Percentiles rank a stretch among this genome's conserved stretches.
Evolutionary conservation across 1,140 invertebrate species (phyloP).

Genomic region (Chrysopa pallens): DNA sequence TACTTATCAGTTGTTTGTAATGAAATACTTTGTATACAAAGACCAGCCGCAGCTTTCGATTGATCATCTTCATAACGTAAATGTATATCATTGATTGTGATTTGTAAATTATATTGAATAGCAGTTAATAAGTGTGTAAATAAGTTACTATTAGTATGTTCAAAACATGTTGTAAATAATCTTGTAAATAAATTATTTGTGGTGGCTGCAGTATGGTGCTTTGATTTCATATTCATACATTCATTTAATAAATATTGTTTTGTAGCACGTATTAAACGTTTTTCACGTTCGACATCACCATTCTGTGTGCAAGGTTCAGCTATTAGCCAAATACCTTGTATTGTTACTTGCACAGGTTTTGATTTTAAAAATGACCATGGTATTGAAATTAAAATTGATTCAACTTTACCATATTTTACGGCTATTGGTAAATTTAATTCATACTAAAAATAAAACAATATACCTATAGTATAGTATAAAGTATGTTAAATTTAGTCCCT

Average conservation of each 20-base stretch:
- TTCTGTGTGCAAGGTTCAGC: constrained; percentile 49
- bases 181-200: no score
- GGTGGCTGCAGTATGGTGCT: no score
- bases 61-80: constrained; percentile 65
- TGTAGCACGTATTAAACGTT: constrained; percentile 45
- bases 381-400: constrained; percentile 55
- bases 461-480: constrained; percentile 6
- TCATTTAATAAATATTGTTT: constrained; percentile 40
- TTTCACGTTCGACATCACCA: constrained; percentile 52
- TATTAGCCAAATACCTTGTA: constrained; percentile 60
- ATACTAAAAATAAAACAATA: constrained; percentile 49
- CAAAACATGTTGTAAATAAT: no score
- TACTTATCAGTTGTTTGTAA: constrained; percentile 67
- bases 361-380: constrained; percentile 58
- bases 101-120: constrained; percentile 63
- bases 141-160: no score
- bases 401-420: constrained; percentile 60
- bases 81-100: constrained; percentile 63
- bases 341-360: constrained; percentile 43
- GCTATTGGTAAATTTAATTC: constrained; percentile 63
- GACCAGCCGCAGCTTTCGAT: constrained; percentile 47
- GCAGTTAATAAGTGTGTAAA: constrained; percentile 53
- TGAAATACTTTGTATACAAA: constrained; percentile 62
- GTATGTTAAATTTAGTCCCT: neutral
- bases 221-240: constrained; percentile 15